Percentiles rank a stretch among this genome's conserved stretches.
These are phyloP conservation scores for Leucophenga montana DNA, from an alignment of 2,888 invertebrate genomes.

Conservation along the genomic window DNA sequence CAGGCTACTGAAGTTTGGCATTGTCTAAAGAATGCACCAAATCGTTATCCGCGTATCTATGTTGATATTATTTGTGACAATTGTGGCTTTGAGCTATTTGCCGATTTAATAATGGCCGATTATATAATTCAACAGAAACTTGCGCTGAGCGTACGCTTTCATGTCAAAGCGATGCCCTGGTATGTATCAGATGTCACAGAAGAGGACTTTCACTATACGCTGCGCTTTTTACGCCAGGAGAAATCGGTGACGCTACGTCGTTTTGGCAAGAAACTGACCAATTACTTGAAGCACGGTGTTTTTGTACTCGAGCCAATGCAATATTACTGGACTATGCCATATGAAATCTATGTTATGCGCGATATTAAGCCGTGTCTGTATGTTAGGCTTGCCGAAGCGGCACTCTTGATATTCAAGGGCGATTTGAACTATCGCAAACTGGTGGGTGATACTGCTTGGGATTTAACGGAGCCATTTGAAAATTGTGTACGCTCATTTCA, in stretches of 20 bases:
- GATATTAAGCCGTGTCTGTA: constrained; percentile 80
- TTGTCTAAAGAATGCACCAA: constrained; percentile 52
- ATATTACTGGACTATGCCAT: constrained; percentile 90
- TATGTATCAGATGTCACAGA: constrained; percentile 91
- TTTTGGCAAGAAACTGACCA: constrained; percentile 77
- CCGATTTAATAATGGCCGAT: constrained; percentile 90
- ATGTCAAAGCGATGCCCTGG: constrained; percentile 94
- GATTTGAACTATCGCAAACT: constrained; percentile 97
- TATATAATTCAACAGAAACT: constrained; percentile 80
- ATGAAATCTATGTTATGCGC: constrained; percentile 85
- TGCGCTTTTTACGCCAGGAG: constrained; percentile 73
- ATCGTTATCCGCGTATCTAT: constrained; percentile 69
- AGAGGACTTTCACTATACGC: constrained; percentile 82
- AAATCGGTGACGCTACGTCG: constrained; percentile 50
- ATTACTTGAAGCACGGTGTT: constrained; percentile 74
- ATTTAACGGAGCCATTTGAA: constrained; percentile 78
- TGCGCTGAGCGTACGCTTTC: constrained; percentile 81
- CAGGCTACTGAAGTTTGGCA: constrained; percentile 77
- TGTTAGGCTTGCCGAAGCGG: constrained; percentile 78
- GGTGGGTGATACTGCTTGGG: constrained; percentile 88
- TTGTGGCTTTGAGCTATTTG: constrained; percentile 91
- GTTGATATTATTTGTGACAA: constrained; percentile 92
- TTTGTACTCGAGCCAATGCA: constrained; percentile 74
- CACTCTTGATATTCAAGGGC: constrained; percentile 88
- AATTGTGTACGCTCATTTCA: constrained; percentile 77